Base-by-base conservation (phyloP, 2,888 invertebrate species). In the Mesorhabditis spiculigera region DNA sequence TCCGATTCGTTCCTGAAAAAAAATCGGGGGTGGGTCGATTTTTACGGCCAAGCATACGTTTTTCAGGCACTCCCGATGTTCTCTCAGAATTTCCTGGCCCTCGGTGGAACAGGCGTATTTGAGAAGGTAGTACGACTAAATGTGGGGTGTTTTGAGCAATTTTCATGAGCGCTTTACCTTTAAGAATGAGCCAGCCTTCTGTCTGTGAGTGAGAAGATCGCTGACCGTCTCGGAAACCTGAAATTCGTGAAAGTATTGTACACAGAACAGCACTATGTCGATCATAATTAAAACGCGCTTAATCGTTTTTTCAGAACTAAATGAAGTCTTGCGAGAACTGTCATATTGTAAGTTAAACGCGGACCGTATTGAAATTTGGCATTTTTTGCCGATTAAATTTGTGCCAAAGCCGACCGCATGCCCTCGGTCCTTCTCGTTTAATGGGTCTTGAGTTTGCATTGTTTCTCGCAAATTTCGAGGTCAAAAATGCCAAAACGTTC, bases 91-190 rank as follows among this genome's bases (percentile, higher is more conserved):
- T 62, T 82, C 77, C 68, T 86, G 85, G 6, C 85, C 85, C 70
- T 82, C 81, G 4, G 74, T n/a, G 3, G 85, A 85, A 71, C 85
- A 85, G 5, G 85, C 81, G 65, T 82, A 85, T 4, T 79, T 82
- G 41, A 86, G 79, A 43, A 85, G 78, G 66, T 85, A 85, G 72
- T 85, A 85, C 68, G 80, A 80, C 78, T 84, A 67, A 28, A 28
- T 28, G 28, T 28, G 28, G 28, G 28, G 28, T 28, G n/a, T 28
- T 28, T 28, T 28, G 28, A 28, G 1, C 28, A 28, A 28, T 28
- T 28, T 28, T 28, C 28, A 28, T 28, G 28, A 28, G 28, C 28
- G 28, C 28, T 28, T 66, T 63, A 78, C 78, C 69, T 71, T 82
- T 42, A 85, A 75, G 75, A 85, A 85, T 28, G 82, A 80, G 68